Base-by-base conservation (phyloP, 2,888 invertebrate genomes). In the Octodonta nipae region DNA sequence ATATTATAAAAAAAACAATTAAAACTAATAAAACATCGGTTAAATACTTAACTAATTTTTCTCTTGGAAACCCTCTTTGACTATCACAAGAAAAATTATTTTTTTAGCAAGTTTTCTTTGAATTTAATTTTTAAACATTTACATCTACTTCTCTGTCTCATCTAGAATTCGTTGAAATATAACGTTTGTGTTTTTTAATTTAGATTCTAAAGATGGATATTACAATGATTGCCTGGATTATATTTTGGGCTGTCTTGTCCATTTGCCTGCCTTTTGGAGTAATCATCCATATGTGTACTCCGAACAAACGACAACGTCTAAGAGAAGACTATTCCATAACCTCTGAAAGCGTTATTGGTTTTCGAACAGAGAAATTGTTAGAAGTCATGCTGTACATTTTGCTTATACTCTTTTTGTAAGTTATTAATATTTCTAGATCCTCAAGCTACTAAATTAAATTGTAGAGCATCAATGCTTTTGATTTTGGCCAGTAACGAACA, bases 401-500 rank as follows among this genome's bases (percentile, higher is more conserved):
- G 6, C 38, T 55, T 4, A 13, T 51, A 12, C 29, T 50, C 12
- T 37, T 54, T 13, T 28, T 55, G 55, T 56, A 48, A 52, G 52
- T 50, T 3, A 4, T 6, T 16, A 11, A 13, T 12, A 12, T 30
- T 3, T 20, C 12, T n/a, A 28, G 14, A 16, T 30, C 28, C 15
- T 20, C 27, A 11, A 14, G 13, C 30, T 30, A 22, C 15, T 15
- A 26, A 24, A 24, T 16, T 22, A 17, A 30, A 30, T 26, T 28
- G 28, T 33, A 77, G 76, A 38, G 49, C 64, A 41, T 67, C 71
- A 41, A 66, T 73, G 49, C 58, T 68, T 28, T 64, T 70, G 41
- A 73, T 77, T 63, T 64, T 77, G 46, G 63, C 71, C 41, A 71
- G 71, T 46, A 78, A 77, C 56, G 73, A 74, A 52, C 68, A 71